Evolutionary conservation across 1,140 invertebrate species (phyloP).

Genomic region (Drosophila lowei): DNA sequence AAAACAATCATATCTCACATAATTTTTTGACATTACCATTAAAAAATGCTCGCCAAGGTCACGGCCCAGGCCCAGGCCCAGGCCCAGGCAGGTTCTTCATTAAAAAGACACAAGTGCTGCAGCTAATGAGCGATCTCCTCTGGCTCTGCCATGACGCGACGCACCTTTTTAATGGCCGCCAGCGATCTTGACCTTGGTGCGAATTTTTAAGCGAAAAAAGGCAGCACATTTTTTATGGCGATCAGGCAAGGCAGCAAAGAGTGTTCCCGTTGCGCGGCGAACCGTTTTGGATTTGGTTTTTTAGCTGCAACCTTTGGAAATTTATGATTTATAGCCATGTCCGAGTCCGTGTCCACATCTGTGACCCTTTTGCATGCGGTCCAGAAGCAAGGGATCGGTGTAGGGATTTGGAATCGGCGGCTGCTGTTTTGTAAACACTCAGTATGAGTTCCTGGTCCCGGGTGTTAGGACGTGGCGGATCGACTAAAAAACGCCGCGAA

Average conservation of each 20-base stretch:
- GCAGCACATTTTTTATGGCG: slow-evolving; percentile 67
- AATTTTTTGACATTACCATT: slow-evolving; percentile 45
- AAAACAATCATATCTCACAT: slow-evolving; percentile 45
- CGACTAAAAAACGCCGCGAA: slow-evolving; percentile 46
- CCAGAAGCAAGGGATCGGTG: slow-evolving; percentile 45
- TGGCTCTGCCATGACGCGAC: slow-evolving; percentile 9
- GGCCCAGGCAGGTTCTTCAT: slow-evolving; percentile 42
- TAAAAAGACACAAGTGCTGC: slow-evolving; percentile 71
- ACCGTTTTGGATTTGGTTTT: slow-evolving; percentile 76
- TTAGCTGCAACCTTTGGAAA: slow-evolving; percentile 65
- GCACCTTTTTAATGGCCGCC: slow-evolving; percentile 69
- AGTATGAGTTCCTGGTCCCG: slow-evolving; percentile 73
- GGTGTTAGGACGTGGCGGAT: slow-evolving; percentile 67
- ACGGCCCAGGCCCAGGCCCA: slow-evolving; percentile 26
- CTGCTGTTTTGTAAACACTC: slow-evolving; percentile 82
- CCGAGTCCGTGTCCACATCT: slow-evolving; percentile 39
- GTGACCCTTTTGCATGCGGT: slow-evolving; percentile 74
- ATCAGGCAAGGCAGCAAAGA: slow-evolving; percentile 42
- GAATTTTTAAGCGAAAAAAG: slow-evolving; percentile 72
- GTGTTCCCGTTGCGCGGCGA: slow-evolving; percentile 64
- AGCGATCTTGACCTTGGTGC: slow-evolving; percentile 62
- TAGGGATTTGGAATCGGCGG: slow-evolving; percentile 44
- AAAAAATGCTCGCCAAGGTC: slow-evolving; percentile 50
- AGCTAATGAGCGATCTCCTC: slow-evolving; percentile 35
- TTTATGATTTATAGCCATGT: slow-evolving; percentile 78